These are phyloP conservation scores for Catocala sponsa DNA, from an alignment of 2,888 invertebrate species.

Conservation along the genomic window DNA sequence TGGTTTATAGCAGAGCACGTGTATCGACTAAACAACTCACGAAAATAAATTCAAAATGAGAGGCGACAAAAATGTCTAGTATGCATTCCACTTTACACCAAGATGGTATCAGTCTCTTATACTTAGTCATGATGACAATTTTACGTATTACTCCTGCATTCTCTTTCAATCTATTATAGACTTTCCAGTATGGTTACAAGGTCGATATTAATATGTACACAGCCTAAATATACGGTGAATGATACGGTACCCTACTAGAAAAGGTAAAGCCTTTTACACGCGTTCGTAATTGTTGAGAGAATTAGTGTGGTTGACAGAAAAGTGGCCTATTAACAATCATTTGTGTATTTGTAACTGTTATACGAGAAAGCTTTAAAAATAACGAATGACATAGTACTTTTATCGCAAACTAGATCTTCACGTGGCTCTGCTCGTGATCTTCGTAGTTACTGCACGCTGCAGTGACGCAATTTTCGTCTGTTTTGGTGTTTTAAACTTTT, in stretches of 20 bases:
- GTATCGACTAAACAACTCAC: no score
- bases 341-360: no score
- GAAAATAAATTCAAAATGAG: not conserved
- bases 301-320: not conserved
- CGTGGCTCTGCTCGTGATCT: no score
- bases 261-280: constrained; percentile 8
- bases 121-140: constrained; percentile 10
- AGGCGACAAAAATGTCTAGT: not conserved
- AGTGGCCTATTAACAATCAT: not conserved
- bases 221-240: not conserved
- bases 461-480: no score
- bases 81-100: not conserved
- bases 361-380: no score
- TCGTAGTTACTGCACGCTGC: no score
- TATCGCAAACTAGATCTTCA: no score
- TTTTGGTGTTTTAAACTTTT: no score
- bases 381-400: no score
- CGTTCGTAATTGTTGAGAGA: constrained; percentile 10
- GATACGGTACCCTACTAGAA: constrained; percentile 12
- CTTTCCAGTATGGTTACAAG: not conserved
- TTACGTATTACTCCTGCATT: constrained; percentile 3
- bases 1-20: no score
- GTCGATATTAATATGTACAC: not conserved
- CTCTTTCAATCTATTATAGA: not conserved
- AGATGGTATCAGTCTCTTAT: constrained; percentile 16